Conservation (phyloP, 2,888 invertebrate genomes). For the Apotomis turbidana region DNA sequence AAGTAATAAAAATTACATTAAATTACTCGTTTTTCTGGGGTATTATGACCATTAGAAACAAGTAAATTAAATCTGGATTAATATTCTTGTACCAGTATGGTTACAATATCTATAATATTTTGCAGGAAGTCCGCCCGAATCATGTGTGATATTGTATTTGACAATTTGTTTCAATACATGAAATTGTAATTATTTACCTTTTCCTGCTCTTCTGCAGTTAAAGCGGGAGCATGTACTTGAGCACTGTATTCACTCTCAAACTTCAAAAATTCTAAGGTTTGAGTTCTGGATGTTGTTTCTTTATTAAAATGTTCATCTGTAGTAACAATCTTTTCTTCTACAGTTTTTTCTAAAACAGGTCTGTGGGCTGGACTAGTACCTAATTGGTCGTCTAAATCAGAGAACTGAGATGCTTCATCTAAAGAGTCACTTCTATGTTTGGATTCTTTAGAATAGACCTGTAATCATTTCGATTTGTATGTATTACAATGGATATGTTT, state of each 20-base stretch:
- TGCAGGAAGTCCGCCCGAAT: too few relatives aligned
- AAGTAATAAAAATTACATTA: too few relatives aligned
- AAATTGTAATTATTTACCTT: constrained; percentile 57
- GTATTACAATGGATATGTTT: too few relatives aligned
- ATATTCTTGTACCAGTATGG: too few relatives aligned
- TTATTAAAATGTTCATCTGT: constrained; percentile 47
- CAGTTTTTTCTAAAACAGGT: constrained; percentile 57
- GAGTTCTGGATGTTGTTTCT: constrained; percentile 51
- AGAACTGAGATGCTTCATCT: constrained; percentile 80
- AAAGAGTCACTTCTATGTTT: constrained; percentile 80
- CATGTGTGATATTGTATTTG: not conserved
- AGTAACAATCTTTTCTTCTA: constrained; percentile 52
- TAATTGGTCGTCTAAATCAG: constrained; percentile 78
- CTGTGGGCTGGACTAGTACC: constrained; percentile 73
- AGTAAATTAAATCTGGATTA: too few relatives aligned
- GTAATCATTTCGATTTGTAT: constrained; percentile 19
- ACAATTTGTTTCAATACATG: not conserved
- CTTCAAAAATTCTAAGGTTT: constrained; percentile 70
- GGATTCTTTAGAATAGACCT: constrained; percentile 77
- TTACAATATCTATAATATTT: too few relatives aligned
- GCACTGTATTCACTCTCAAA: constrained; percentile 72
- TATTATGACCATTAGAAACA: too few relatives aligned
- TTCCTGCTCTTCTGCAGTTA: constrained; percentile 56
- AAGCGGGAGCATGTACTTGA: constrained; percentile 55
- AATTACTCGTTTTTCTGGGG: too few relatives aligned